Percentiles rank a stretch among this genome's conserved stretches.
phyloP scores from a whole-genome alignment of 2,797 vertebrate genomes.

The Ctenosaura bakeri region DNA sequence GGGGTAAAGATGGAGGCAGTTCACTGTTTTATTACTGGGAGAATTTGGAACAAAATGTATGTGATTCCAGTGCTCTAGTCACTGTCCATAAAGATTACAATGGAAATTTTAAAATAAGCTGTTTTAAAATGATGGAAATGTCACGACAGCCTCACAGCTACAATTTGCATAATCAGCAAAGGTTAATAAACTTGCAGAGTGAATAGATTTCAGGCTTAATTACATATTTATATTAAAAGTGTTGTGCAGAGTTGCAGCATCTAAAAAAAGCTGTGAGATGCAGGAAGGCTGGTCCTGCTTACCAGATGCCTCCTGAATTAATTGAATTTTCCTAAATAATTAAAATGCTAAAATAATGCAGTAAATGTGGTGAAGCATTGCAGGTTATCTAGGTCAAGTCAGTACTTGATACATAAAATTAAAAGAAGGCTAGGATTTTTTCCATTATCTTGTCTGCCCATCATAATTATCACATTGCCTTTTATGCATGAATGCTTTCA shows the following conservation, averaged over 20 bases:
- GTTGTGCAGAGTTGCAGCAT: conserved; percentile 48
- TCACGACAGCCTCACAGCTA: conserved; percentile 41
- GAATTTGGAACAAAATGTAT: conserved; percentile 42
- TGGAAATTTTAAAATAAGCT: conserved; percentile 51
- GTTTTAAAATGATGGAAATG: conserved; percentile 55
- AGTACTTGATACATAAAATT: conserved; percentile 86
- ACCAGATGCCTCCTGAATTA: conserved; percentile 69
- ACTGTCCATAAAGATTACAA: conserved; percentile 42
- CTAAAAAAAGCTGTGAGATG: conserved; percentile 47
- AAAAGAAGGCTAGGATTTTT: conserved; percentile 86
- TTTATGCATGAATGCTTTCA: conserved; percentile 89
- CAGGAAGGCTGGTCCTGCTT: conserved; percentile 55
- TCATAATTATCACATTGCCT: conserved; percentile 89
- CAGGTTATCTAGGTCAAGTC: conserved; percentile 83
- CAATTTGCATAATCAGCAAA: conserved; percentile 63
- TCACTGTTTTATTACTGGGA: conserved; percentile 34
- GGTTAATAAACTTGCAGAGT: conserved; percentile 57
- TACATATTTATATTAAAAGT: conserved; percentile 57
- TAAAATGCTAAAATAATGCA: conserved; percentile 79
- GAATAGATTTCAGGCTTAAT: conserved; percentile 57
- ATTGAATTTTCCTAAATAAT: conserved; percentile 76
- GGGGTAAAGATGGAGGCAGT: conserved; percentile 1
- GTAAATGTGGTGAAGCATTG: conserved; percentile 86
- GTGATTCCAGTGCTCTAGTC: conserved; percentile 36
- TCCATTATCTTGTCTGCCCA: conserved; percentile 90